Evolutionary conservation across 2,888 invertebrate species (phyloP).

Genomic region (Brenthis hecate): DNA sequence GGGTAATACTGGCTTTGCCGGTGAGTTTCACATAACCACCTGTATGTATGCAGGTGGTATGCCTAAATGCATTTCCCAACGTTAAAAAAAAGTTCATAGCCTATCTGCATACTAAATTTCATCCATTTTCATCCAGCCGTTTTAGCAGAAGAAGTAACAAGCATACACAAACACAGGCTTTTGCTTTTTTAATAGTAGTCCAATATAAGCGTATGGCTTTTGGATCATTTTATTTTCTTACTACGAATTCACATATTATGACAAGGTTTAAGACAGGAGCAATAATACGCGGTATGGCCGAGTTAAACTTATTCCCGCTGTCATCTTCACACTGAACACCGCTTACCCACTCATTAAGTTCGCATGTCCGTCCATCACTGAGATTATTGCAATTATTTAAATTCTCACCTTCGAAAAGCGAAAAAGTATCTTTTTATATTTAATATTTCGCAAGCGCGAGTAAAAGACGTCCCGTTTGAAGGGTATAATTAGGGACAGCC

Average conservation of each 20-base stretch:
- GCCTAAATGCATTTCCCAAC: too few species aligned
- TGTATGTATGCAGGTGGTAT: too few species aligned
- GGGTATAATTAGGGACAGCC: conserved; percentile 80
- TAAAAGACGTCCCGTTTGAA: conserved; percentile 82
- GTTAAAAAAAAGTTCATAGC: too few species aligned
- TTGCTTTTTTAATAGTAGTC: too few species aligned
- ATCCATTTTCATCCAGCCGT: too few species aligned
- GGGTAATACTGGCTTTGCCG: too few species aligned
- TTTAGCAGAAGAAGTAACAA: too few species aligned
- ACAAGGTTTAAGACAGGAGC: conserved; percentile 25
- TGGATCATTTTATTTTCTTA: conserved; percentile 17
- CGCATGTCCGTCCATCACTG: conserved; percentile 70
- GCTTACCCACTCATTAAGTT: conserved; percentile 73
- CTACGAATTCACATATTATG: conserved; percentile 26
- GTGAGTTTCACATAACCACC: too few species aligned
- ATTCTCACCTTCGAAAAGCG: conserved; percentile 79
- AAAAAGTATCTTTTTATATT: conserved; percentile 75
- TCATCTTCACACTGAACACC: conserved; percentile 61
- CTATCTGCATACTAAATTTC: too few species aligned
- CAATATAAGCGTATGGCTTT: too few species aligned
- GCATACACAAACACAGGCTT: too few species aligned
- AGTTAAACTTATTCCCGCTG: conserved; percentile 41
- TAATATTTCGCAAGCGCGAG: conserved; percentile 79
- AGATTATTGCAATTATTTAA: conserved; percentile 83
- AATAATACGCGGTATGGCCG: conserved; percentile 22